phyloP scores from a whole-genome alignment of 2,113 vertebrate species.

The Abramis brama region DNA sequence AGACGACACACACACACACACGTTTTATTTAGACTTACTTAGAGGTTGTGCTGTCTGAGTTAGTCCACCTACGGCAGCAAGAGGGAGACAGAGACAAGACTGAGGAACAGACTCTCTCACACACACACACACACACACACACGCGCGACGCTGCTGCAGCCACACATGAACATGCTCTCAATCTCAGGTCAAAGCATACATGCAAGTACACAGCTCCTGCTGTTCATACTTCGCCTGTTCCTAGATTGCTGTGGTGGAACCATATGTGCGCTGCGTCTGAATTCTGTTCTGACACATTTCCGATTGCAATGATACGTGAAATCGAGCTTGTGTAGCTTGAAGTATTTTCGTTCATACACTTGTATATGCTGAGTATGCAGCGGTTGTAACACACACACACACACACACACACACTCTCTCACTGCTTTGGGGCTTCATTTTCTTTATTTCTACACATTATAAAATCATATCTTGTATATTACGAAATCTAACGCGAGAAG shows the following conservation, averaged over 20 bases:
- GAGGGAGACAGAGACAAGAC: slow-evolving; percentile 66
- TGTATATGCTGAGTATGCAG: background rate
- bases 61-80: slow-evolving; percentile 84
- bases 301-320: background rate
- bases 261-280: background rate
- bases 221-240: background rate
- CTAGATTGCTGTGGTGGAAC: background rate
- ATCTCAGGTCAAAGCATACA: slow-evolving; percentile 6
- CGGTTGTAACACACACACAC: background rate
- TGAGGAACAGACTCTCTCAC: slow-evolving; percentile 49
- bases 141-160: background rate
- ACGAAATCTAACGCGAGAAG: background rate
- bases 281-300: background rate
- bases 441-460: background rate
- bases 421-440: background rate
- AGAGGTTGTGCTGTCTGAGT: slow-evolving; percentile 81
- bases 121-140: slow-evolving; percentile 48
- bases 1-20: slow-evolving; percentile 2
- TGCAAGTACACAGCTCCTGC: background rate
- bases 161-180: slow-evolving; percentile 44
- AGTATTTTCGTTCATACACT: background rate
- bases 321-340: background rate
- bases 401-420: no score
- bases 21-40: slow-evolving; percentile 79
- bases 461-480: background rate